Conservation (phyloP, 1,140 invertebrate species). For the Eciton burchellii region DNA sequence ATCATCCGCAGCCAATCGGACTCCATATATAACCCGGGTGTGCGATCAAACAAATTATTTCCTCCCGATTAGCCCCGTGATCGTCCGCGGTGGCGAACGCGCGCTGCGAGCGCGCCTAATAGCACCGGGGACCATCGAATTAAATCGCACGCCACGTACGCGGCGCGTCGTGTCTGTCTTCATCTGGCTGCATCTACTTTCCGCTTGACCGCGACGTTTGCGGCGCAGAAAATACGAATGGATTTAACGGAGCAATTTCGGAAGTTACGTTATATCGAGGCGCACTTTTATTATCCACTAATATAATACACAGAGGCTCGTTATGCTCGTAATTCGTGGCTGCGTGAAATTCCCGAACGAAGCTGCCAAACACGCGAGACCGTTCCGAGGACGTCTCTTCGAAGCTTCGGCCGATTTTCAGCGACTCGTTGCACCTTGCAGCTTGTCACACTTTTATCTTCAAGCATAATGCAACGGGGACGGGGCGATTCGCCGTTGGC, state of each 20-base stretch:
- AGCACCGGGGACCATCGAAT: slow-evolving; percentile 55
- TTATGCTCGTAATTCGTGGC: no score
- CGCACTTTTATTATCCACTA: no score
- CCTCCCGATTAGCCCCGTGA: slow-evolving; percentile 76
- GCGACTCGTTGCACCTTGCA: no score
- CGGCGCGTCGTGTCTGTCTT: slow-evolving; percentile 8
- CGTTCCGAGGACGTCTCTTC: not conserved
- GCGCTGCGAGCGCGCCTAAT: slow-evolving; percentile 11
- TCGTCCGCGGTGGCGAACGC: slow-evolving; percentile 38
- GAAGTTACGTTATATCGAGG: no score
- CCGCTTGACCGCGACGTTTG: not conserved
- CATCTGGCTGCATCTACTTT: slow-evolving; percentile 41
- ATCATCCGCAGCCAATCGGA: slow-evolving; percentile 77
- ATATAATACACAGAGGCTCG: no score
- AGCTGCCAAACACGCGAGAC: no score
- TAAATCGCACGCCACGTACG: slow-evolving; percentile 63
- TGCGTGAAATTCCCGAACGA: no score
- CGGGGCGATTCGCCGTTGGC: no score
- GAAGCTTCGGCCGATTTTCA: not conserved
- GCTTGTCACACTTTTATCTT: not conserved
- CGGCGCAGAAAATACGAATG: not conserved
- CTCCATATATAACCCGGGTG: slow-evolving; percentile 57
- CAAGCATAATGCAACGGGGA: not conserved
- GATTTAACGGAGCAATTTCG: not conserved
- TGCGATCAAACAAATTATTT: slow-evolving; percentile 81